Evolutionary conservation across 2,888 invertebrate genomes (phyloP).

Genomic region (Drosophila vallismaia): DNA sequence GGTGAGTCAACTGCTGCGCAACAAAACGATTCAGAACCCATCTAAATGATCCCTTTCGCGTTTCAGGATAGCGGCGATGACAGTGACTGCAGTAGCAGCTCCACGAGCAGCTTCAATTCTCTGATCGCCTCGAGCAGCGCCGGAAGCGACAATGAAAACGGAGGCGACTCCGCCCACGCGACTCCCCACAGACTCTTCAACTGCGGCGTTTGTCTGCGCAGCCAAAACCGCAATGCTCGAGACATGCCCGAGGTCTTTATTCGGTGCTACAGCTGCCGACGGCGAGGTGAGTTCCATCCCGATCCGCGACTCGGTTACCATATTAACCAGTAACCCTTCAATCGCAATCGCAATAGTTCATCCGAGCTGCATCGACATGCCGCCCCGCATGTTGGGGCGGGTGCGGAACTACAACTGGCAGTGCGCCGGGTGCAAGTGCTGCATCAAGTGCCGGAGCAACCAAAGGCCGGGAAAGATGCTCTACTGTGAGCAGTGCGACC

Average conservation of each 20-base stretch:
- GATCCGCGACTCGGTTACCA: neutral
- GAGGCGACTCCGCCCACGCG: slow-evolving; percentile 54
- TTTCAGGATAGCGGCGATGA: slow-evolving; percentile 66
- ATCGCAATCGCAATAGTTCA: slow-evolving; percentile 86
- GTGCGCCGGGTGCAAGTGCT: slow-evolving; percentile 96
- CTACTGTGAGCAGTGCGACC: slow-evolving; percentile 96
- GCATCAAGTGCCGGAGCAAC: slow-evolving; percentile 92
- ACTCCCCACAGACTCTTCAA: slow-evolving; percentile 46
- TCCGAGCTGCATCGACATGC: slow-evolving; percentile 94
- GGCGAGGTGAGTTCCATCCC: slow-evolving; percentile 84
- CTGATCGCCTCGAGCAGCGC: slow-evolving; percentile 23
- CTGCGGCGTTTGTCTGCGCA: slow-evolving; percentile 87
- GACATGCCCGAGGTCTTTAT: slow-evolving; percentile 87
- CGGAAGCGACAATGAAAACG: slow-evolving; percentile 68
- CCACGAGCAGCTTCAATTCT: slow-evolving; percentile 45
- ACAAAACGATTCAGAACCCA: neutral
- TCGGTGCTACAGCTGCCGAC: slow-evolving; percentile 86
- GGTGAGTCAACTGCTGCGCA: slow-evolving; percentile 45
- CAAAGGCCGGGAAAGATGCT: slow-evolving; percentile 96
- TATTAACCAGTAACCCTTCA: neutral
- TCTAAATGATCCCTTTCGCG: neutral
- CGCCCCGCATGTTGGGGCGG: slow-evolving; percentile 91
- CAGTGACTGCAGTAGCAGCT: slow-evolving; percentile 57
- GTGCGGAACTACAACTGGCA: slow-evolving; percentile 96
- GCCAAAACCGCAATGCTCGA: slow-evolving; percentile 86